Evolutionary conservation across 1,140 invertebrate species (phyloP), one percentile per base, ranked within the genome.

Genomic region (Hestina assimilis): DNA sequence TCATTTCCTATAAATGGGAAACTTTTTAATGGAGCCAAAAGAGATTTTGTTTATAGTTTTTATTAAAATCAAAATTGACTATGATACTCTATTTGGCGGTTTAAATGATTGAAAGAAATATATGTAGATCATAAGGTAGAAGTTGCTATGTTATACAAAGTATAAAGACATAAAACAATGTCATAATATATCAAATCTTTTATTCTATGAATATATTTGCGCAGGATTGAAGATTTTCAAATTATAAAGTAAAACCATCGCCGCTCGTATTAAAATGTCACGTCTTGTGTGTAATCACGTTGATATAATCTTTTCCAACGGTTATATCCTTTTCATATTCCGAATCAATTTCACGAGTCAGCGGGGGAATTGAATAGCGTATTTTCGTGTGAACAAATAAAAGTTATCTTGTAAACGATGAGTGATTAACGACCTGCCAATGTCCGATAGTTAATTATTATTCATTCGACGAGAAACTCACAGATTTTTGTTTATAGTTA

Each of bases 381-480:
- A 69, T 62, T 69, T 50, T 65, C 51, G 45, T 61, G 42, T 55
- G 26, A 63, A 64, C 56, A 66, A 68, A 72, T 69, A 59, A 66
- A 73, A 69, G 58, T 67, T 65, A 60, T 61, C 46, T 63, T 56
- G 56, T 60, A 69, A 58, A 63, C 41, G 59, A 71, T 26, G 19
- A 33, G 4, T 64, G 66, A 74, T 72, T 66, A 66, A 74, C 66
- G 66, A 51, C 33, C 35, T 38, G 56, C 46, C 63, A 55, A 67
- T 69, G 61, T 55, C 33, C 48, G 56, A 64, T 48, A 53, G 59
- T 59, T 69, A 58, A 72, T 65, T 60, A 72, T 65, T 60, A 62
- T 63, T 66, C 60, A 63, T 60, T 64, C 56, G 51, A 54, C 43
- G 28, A 51, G 55, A 63, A 65, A 53, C 45, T 59, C 31, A 14